A percentile compares a stretch with the other conserved stretches of the same genome.
These are phyloP conservation scores for Baryphthengus martii DNA, from an alignment of 2,113 vertebrate species.

Conservation along the genomic window DNA sequence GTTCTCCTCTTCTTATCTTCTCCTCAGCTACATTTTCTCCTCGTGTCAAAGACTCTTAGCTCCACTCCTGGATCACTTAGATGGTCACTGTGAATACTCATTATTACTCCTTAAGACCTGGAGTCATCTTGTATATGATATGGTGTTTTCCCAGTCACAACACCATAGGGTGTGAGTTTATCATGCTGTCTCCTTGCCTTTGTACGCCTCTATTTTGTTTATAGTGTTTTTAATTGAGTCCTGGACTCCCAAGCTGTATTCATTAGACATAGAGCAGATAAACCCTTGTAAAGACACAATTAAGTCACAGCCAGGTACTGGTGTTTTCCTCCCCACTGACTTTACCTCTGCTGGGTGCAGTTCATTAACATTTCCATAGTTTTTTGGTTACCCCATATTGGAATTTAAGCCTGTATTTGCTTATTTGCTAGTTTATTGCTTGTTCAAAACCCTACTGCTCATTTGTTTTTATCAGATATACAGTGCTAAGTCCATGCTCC, in stretches of 20 bases:
- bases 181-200: background rate
- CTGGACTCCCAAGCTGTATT: slow-evolving; percentile 48
- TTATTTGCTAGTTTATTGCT: slow-evolving; percentile 3
- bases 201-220: slow-evolving; percentile 29
- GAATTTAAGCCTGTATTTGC: slow-evolving; percentile 4
- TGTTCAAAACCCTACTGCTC: background rate
- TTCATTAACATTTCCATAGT: slow-evolving; percentile 52
- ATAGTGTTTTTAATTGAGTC: slow-evolving; percentile 57
- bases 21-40: background rate
- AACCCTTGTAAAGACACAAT: slow-evolving; percentile 50
- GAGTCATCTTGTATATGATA: background rate
- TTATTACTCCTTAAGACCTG: background rate
- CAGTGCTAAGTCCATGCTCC: background rate
- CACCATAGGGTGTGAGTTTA: background rate
- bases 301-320: slow-evolving; percentile 61
- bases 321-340: slow-evolving; percentile 48
- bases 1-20: background rate
- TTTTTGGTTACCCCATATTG: slow-evolving; percentile 25
- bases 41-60: background rate
- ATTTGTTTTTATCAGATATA: background rate
- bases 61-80: background rate
- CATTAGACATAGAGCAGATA: slow-evolving; percentile 44
- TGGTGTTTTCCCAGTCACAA: background rate
- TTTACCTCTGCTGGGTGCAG: slow-evolving; percentile 32
- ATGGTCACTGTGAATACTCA: background rate